Percentiles rank a stretch among this genome's conserved stretches.
Conservation (phyloP, 2,113 vertebrate species). For the Rhynchopsitta pachyrhyncha region DNA sequence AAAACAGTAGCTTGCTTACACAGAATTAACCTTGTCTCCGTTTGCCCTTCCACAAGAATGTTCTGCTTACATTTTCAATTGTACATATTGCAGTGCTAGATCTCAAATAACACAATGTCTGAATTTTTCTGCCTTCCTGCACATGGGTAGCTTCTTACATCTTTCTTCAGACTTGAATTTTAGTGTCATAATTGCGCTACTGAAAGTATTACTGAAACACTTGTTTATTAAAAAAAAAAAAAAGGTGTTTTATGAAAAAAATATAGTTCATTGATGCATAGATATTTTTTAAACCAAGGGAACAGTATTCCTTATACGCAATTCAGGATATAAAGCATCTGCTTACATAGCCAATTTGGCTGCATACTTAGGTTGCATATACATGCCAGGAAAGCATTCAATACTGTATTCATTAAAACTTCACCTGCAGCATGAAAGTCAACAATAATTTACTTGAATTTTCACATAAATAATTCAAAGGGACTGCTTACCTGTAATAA, state of each 20-base stretch:
- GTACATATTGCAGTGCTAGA: neutral
- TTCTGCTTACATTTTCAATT: neutral
- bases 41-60: neutral
- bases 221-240: neutral
- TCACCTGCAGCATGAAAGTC: slow-evolving; percentile 46
- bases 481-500: slow-evolving; percentile 18
- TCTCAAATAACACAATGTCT: neutral
- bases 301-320: slow-evolving; percentile 13
- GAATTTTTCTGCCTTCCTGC: neutral
- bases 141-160: neutral
- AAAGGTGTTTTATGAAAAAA: neutral
- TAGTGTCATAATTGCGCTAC: neutral
- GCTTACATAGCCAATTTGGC: slow-evolving; percentile 51
- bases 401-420: slow-evolving; percentile 57
- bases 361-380: slow-evolving; percentile 1
- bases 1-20: neutral
- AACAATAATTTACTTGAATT: slow-evolving; percentile 43
- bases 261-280: neutral
- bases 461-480: slow-evolving; percentile 54
- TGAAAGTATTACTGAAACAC: neutral
- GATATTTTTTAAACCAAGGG: neutral
- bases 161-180: neutral
- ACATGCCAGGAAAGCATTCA: slow-evolving; percentile 45
- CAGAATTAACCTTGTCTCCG: neutral
- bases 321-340: slow-evolving; percentile 39